Evolutionary conservation across 2,888 invertebrate genomes (phyloP).

Genomic region (Leptinotarsa tumamoca): DNA sequence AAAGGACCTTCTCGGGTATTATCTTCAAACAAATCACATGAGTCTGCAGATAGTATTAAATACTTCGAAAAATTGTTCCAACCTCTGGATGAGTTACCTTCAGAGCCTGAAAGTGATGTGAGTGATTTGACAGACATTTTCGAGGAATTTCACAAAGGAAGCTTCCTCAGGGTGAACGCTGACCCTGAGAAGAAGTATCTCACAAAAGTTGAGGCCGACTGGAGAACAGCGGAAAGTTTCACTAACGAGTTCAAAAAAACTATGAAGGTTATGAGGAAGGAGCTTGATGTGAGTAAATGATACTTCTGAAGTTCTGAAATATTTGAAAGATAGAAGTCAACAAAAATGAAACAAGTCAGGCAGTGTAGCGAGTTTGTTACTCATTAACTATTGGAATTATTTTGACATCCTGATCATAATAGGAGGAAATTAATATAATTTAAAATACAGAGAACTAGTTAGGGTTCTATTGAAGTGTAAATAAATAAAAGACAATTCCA

Average conservation of each 20-base stretch:
- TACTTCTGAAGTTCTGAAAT: neutral
- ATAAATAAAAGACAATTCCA: no score
- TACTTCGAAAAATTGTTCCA: constrained; percentile 45
- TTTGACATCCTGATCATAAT: no score
- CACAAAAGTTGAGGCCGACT: constrained; percentile 56
- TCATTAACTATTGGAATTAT: no score
- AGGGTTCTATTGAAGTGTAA: no score
- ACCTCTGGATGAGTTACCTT: constrained; percentile 46
- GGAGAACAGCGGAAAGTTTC: constrained; percentile 54
- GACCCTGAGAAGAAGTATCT: constrained; percentile 48
- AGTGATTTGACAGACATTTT: constrained; percentile 56
- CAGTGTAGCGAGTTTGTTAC: no score
- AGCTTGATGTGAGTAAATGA: constrained; percentile 49
- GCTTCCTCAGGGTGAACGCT: constrained; percentile 47
- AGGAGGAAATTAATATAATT: no score
- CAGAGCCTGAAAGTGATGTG: constrained; percentile 47
- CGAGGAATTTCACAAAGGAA: constrained; percentile 53
- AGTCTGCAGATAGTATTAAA: constrained; percentile 33
- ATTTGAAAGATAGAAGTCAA: neutral
- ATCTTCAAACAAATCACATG: no score
- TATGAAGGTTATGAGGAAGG: constrained; percentile 51
- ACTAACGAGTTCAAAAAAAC: constrained; percentile 56
- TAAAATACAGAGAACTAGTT: no score
- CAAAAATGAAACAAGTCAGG: no score
- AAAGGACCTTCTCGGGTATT: neutral